Conservation (phyloP, 2,797 vertebrate species). For the Hypotaenidia philippensis region DNA sequence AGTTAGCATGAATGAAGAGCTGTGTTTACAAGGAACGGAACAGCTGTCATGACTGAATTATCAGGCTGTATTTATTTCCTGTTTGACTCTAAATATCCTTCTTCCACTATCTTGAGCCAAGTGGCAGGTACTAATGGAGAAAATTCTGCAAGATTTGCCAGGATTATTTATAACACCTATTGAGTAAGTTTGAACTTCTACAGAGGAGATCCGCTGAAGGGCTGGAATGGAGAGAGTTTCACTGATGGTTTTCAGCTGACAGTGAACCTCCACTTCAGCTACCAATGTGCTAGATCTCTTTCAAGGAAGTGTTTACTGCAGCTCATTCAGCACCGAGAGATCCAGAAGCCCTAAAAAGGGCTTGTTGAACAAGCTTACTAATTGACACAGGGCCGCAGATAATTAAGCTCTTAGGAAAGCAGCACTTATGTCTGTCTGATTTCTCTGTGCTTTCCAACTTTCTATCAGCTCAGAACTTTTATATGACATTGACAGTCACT, state of each 20-base stretch:
- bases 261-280: background rate
- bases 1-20: background rate
- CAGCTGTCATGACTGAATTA: conserved; percentile 34
- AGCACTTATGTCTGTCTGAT: background rate
- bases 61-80: conserved; percentile 49
- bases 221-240: background rate
- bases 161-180: conserved; percentile 30
- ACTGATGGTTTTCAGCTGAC: background rate
- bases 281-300: background rate
- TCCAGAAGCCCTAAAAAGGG: background rate
- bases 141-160: conserved; percentile 25
- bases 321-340: background rate
- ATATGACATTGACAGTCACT: background rate
- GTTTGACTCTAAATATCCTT: conserved; percentile 46
- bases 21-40: background rate
- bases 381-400: background rate
- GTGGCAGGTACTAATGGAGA: conserved; percentile 28
- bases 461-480: background rate
- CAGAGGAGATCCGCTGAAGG: background rate
- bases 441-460: background rate
- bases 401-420: background rate
- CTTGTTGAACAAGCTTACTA: background rate
- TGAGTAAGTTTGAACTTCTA: conserved; percentile 12
- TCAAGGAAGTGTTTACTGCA: background rate
- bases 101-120: conserved; percentile 56